Evolutionary conservation across 1,140 invertebrate genomes (phyloP), one percentile per base, ranked within the genome.

Genomic region (Delia radicum): DNA sequence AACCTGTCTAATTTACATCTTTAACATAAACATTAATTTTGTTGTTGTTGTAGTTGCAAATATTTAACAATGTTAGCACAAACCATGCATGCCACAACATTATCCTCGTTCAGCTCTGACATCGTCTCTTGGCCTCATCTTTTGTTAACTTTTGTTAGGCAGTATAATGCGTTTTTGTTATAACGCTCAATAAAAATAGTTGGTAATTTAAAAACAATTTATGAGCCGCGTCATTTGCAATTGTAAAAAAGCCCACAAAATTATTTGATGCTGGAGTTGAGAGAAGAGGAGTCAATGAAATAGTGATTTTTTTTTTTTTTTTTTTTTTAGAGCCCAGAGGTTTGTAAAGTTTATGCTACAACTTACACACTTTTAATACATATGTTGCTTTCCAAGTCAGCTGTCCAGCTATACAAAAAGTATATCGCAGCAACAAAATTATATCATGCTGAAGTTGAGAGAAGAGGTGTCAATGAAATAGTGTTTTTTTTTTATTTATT

Each of bases 121-220:
- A 67, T 67, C 15, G 18, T 28, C n/a, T 63, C 26, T n/a, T 62
- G 15, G 5, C 31, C 18, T 69, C 65, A 21, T 33, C 21, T 15
- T 69, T 31, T 2, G 33, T 12, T 10, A 33, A 33, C 7, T 28
- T 18, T 33, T 69, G 28, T 29, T 33, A 29, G 18, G 29, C 18
- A 69, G 21, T 33, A 55, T 21, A 55, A 55, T 55, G 48, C 29
- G 65, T 33, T 69, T 31, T 33, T 69, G 31, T 69, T 69, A 69
- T 69, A 33, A 69, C 18, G 65, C 29, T 69, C 65, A 69, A 69
- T 69, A 69, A 69, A 69, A 69, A 69, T 69, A 33, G 21, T 33
- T 69, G 65, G 65, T 33, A 69, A 69, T 69, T 69, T 69, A 69
- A 69, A 69, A 21, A 29, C 65, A 69, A 69, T 69, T 69, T 69